These are phyloP conservation scores for Hemistola chrysoprasaria DNA, from an alignment of 2,888 invertebrate genomes.

Conservation along the genomic window DNA sequence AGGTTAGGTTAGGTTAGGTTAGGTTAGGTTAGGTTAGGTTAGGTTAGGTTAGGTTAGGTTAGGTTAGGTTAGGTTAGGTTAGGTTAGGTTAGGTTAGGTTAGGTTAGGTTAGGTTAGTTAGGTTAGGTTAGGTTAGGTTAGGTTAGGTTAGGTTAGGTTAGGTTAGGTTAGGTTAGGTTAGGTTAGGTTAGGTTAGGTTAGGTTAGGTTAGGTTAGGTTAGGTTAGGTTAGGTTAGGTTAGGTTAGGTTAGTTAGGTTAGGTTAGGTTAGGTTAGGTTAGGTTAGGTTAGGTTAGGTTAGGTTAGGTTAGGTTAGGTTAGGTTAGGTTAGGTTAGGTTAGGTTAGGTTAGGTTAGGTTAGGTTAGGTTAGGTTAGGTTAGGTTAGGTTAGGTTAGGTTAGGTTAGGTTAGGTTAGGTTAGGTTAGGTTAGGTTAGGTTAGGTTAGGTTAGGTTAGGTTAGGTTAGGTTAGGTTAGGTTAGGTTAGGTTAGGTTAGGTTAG, in stretches of 20 bases:
- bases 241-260: constrained; percentile 25
- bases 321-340: constrained; percentile 20
- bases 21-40: constrained; percentile 27
- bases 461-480: no score
- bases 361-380: constrained; percentile 22
- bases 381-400: constrained; percentile 30
- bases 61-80: constrained; percentile 27
- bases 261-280: constrained; percentile 27
- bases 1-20: constrained; percentile 27
- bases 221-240: constrained; percentile 25
- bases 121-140: constrained; percentile 29
- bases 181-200: constrained; percentile 28
- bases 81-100: constrained; percentile 26
- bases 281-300: constrained; percentile 23
- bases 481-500: no score
- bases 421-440: constrained; percentile 29
- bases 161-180: constrained; percentile 24
- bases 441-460: no score
- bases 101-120: constrained; percentile 27
- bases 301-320: constrained; percentile 19
- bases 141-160: constrained; percentile 25
- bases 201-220: constrained; percentile 24
- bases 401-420: constrained; percentile 29
- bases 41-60: constrained; percentile 23
- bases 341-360: constrained; percentile 25